Evolutionary conservation across 2,113 vertebrate species (phyloP).

Genomic region (Aviceda subcristata): DNA sequence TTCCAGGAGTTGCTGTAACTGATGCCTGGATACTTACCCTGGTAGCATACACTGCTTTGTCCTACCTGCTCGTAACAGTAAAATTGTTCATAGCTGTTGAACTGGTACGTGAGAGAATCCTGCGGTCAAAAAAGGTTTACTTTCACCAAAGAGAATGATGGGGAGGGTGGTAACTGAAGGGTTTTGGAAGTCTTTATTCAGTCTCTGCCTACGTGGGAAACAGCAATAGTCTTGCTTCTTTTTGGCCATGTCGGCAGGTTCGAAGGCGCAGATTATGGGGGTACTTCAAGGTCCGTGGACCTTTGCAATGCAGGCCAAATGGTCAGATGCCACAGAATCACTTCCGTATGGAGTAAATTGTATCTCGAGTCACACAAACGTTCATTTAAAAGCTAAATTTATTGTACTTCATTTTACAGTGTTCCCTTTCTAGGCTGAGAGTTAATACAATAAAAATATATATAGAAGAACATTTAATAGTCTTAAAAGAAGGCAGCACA

Average conservation of each 20-base stretch:
- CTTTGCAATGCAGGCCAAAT: neutral
- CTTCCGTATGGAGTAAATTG: neutral
- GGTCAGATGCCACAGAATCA: neutral
- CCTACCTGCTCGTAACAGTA: neutral
- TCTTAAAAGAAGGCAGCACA: conserved; percentile 73
- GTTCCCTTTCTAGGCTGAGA: conserved; percentile 68
- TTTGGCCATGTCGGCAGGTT: neutral
- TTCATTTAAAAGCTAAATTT: conserved; percentile 77
- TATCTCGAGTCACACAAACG: neutral
- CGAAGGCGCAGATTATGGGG: neutral
- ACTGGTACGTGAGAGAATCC: neutral
- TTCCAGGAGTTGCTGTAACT: neutral
- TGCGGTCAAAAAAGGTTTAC: neutral
- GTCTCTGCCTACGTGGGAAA: neutral
- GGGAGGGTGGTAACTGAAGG: neutral
- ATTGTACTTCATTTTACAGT: conserved; percentile 79
- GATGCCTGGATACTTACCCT: neutral
- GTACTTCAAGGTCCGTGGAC: neutral
- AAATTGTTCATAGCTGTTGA: neutral
- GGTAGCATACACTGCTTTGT: neutral
- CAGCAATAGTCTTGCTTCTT: neutral
- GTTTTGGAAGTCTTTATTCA: neutral
- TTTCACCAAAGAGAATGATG: neutral
- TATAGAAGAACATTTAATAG: conserved; percentile 69
- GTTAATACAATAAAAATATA: conserved; percentile 70